Evolutionary conservation across 2,113 vertebrate species (phyloP).

Genomic region (Gambusia affinis): DNA sequence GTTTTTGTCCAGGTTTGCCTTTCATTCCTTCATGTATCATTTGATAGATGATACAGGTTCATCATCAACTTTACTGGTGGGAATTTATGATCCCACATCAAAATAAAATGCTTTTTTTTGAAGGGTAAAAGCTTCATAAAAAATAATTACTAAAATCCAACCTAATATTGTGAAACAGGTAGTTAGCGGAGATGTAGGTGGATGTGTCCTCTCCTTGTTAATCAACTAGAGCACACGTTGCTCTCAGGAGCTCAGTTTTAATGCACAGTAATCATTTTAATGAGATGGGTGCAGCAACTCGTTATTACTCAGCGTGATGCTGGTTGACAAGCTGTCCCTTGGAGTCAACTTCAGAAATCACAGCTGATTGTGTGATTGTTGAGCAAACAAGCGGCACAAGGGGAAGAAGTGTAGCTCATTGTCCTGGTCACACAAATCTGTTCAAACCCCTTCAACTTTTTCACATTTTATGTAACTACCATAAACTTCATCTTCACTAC

Average conservation of each 20-base stretch:
- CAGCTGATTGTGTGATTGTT: constrained; percentile 55
- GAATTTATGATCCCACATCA: background rate
- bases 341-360: constrained; percentile 60
- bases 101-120: background rate
- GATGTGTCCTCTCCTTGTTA: constrained; percentile 17
- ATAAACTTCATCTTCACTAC: background rate
- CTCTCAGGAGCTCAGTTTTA: constrained; percentile 24
- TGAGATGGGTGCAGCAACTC: constrained; percentile 44
- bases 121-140: background rate
- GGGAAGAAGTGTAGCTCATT: constrained; percentile 21
- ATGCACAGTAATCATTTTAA: constrained; percentile 50
- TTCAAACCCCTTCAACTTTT: background rate
- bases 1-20: too few species aligned
- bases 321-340: constrained; percentile 65
- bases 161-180: constrained; percentile 12
- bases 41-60: too few species aligned
- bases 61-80: background rate
- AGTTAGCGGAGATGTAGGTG: constrained; percentile 23
- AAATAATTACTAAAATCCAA: background rate
- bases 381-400: constrained; percentile 35
- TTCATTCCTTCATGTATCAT: too few species aligned
- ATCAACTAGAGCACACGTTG: constrained; percentile 28
- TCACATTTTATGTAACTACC: background rate
- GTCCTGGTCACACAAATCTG: background rate
- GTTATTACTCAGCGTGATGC: constrained; percentile 62